Evolutionary conservation across 2,797 vertebrate species (phyloP), one percentile per base, ranked within the genome.

Genomic region (Nannoperca obscura): DNA sequence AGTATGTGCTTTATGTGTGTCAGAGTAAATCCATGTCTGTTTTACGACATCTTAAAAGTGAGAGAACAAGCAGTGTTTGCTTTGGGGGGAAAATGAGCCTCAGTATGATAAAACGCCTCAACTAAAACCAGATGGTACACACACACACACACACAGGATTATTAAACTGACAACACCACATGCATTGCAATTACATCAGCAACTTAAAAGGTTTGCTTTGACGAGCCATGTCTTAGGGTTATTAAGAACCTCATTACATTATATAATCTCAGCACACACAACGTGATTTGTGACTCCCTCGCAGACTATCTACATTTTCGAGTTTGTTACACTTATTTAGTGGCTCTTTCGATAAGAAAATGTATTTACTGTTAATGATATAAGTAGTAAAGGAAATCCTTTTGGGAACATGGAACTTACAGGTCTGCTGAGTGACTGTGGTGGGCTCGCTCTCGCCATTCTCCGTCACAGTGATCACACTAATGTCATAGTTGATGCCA

Each of bases 401-500:
- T 81, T 47, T 24, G 30, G 20, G 63, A 75, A 50, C 15, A 7
- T 46, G 15, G 3, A 2, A 93, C 96, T 97, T 95, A 99, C 98
- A 97, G 73, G 98, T 99, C 93, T 98, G 97, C 69, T 99, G 98
- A 76, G 96, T 98, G 94, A 98, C 75, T 15, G 94, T 97, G 83
- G 95, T 96, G 85, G 98, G 97, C 91, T 96, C 95, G 76, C 98
- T 98, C 95, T 98, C 96, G 91, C 98, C 98, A 11, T 96, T 97
- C 93, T 97, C 97, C 77, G 97, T 96, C 89, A 99, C 94, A 7
- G 98, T 99, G 95, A 95, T 96, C 86, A 99, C 95, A 76, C 96
- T 98, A 87, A 99, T 97, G 95, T 99, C 97, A 80, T 99, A 99
- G 95, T 97, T 97, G 92, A 99, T 97, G 76, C 98, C 98, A 0